These are phyloP conservation scores for Varanus komodoensis DNA, from an alignment of 2,113 vertebrate genomes.

Conservation along the genomic window DNA sequence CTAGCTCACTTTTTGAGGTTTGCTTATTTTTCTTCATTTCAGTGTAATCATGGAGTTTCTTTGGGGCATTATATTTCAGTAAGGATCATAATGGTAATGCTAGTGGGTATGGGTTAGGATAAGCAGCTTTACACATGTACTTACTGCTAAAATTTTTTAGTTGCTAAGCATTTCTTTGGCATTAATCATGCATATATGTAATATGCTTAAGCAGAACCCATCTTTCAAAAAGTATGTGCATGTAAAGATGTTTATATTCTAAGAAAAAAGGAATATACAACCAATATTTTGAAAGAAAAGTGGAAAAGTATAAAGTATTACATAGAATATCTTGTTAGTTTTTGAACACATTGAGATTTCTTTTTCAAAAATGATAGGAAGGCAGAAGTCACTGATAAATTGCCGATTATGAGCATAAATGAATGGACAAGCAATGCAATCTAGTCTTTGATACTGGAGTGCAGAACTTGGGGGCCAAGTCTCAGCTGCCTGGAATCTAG, in stretches of 20 bases:
- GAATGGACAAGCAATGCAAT: neutral
- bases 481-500: too few species aligned
- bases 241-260: constrained; percentile 23
- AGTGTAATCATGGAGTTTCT: neutral
- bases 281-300: neutral
- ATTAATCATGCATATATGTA: constrained; percentile 19
- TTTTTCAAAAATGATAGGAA: neutral
- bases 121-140: neutral
- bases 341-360: neutral
- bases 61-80: constrained; percentile 1
- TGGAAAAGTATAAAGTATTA: constrained; percentile 23
- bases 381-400: neutral
- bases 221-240: constrained; percentile 22
- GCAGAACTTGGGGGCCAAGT: too few species aligned
- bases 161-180: constrained; percentile 33
- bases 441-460: neutral
- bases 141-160: constrained; percentile 28
- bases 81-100: constrained; percentile 1
- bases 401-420: neutral
- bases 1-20: neutral
- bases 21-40: neutral
- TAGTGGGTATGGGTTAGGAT: neutral
- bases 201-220: constrained; percentile 30
- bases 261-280: neutral
- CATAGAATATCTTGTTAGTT: constrained; percentile 4